Conservation (phyloP, 2,113 vertebrate genomes). For the Forbesichthys agassizii region DNA sequence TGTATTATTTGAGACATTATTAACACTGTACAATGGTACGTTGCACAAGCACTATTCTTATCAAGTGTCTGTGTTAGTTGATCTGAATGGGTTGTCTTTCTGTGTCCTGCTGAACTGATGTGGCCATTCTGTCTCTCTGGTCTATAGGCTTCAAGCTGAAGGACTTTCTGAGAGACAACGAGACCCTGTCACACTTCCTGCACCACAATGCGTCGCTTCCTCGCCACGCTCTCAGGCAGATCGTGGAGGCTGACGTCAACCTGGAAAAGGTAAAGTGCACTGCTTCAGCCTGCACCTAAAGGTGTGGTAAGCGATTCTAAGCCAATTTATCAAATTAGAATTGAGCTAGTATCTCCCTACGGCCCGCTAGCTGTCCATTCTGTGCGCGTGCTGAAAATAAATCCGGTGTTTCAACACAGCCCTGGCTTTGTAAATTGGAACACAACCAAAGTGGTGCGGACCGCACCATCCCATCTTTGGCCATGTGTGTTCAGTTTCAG, state of each 20-base stretch:
- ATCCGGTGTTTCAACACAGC: too few species aligned
- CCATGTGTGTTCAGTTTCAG: too few species aligned
- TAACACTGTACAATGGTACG: neutral
- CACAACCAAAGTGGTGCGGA: too few species aligned
- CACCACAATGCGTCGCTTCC: constrained; percentile 84
- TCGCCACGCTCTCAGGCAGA: constrained; percentile 74
- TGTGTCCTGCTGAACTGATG: neutral
- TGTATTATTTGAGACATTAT: too few species aligned
- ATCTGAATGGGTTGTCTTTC: constrained; percentile 4
- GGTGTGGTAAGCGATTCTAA: too few species aligned
- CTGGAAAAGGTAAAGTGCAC: constrained; percentile 82
- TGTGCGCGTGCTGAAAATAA: too few species aligned
- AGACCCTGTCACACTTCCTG: constrained; percentile 90
- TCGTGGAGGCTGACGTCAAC: constrained; percentile 84
- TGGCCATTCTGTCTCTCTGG: neutral
- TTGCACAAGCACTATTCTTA: neutral
- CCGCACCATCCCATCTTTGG: too few species aligned
- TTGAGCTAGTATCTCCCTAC: too few species aligned
- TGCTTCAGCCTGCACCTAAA: too few species aligned
- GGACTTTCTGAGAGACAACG: constrained; percentile 89
- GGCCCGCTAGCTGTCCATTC: too few species aligned
- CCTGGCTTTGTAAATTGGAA: too few species aligned
- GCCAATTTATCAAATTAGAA: too few species aligned
- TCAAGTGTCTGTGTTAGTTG: neutral
- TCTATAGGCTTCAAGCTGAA: constrained; percentile 86